Evolutionary conservation across 2,113 vertebrate genomes (phyloP), one percentile per base, ranked within the genome.

Genomic region (Triplophysa rosa): DNA sequence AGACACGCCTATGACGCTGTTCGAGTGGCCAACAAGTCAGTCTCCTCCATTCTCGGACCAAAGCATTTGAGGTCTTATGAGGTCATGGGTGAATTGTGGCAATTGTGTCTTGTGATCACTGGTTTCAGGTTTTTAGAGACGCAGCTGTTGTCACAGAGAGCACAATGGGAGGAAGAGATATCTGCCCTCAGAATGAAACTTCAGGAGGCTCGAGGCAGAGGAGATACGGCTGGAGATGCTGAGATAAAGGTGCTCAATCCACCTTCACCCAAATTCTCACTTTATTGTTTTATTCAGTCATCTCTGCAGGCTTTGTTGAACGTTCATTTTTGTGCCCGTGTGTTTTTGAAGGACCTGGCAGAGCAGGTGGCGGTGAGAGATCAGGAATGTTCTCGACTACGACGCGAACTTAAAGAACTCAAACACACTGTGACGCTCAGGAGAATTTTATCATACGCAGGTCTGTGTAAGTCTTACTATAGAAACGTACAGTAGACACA

Each of bases 1-100:
- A 88, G 85, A 37, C 89, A 89, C 0, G 90, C 93, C 0, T 94
- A 93, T 0, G 90, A 94, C 3, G 90, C 92, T 0, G 87, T 92
- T 3, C 92, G 92, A 59, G 92, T 92, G 56, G 89, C 94, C 84
- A 94, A 93, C 79, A 95, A 89, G 94, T 95, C 81, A 89, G 93
- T 88, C 11, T 69, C n/a, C 23, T 66, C 42, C 16, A 29, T 9
- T 29, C 37, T 59, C 33, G 23, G 54, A 40, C 8, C 21, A 4
- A 59, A 40, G 14, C 7, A 21, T 21, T 58, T 0, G 19, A 37
- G 26, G 10, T 29, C 16, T 19, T 19, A 65, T 37, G 11, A 42
- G 8, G 8, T 64, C 66, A 61, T 67, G 5, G 49, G 4, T 62
- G 24, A 24, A 8, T 64, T 40, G 19, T 58, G n/a, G 7, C 17